A percentile compares a stretch with the other conserved stretches of the same genome.
phyloP scores from a whole-genome alignment of 2,797 vertebrate species.

The Tauraco hartlaubi region DNA sequence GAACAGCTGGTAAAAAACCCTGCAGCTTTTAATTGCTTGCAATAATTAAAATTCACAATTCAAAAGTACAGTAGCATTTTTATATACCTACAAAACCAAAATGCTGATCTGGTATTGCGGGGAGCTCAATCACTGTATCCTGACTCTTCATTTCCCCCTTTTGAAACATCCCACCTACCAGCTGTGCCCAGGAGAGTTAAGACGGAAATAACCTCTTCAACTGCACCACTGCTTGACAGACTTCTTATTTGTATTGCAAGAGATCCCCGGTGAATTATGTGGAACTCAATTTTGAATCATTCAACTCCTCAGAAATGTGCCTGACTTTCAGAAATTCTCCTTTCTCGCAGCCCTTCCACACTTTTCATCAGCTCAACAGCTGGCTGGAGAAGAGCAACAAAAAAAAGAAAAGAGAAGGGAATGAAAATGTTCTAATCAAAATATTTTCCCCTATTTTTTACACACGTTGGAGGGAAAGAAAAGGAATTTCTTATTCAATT shows the following conservation, averaged over 20 bases:
- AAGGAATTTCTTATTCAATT: slow-evolving; percentile 24
- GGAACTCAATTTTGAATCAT: slow-evolving; percentile 32
- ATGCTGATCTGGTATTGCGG: neutral
- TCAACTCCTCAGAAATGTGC: slow-evolving; percentile 2
- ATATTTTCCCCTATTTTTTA: slow-evolving; percentile 36
- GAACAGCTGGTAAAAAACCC: neutral
- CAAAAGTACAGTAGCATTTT: neutral
- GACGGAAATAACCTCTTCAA: slow-evolving; percentile 54
- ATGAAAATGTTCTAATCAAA: slow-evolving; percentile 34
- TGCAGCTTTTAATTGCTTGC: neutral
- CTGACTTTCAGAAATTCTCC: slow-evolving; percentile 25
- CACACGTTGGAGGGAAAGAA: neutral
- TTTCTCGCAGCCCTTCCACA: slow-evolving; percentile 8
- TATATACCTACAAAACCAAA: neutral
- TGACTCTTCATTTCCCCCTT: slow-evolving; percentile 36
- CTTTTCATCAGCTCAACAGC: slow-evolving; percentile 28
- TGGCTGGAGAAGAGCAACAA: neutral
- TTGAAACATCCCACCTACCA: slow-evolving; percentile 27
- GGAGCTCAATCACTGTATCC: slow-evolving; percentile 2
- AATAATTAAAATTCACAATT: neutral
- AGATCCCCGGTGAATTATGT: slow-evolving; percentile 14
- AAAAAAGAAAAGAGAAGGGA: neutral
- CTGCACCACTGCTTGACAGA: slow-evolving; percentile 26
- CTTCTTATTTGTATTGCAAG: neutral
- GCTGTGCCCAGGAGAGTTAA: slow-evolving; percentile 26